Evolutionary conservation across 2,113 vertebrate species (phyloP).

Genomic region (Canis aureus): DNA sequence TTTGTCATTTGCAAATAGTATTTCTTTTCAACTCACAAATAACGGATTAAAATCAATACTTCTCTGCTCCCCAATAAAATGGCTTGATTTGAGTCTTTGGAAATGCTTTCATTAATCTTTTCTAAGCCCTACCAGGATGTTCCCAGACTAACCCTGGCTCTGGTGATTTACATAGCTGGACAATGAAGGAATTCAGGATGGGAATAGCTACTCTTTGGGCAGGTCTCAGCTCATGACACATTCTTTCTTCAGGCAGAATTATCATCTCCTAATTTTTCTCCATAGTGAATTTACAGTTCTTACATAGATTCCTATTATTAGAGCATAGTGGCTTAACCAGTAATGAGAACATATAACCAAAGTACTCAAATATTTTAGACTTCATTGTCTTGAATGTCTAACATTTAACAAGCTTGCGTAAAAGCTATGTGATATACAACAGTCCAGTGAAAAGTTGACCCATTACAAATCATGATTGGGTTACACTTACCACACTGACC

Average conservation of each 20-base stretch:
- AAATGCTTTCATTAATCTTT: slow-evolving; percentile 52
- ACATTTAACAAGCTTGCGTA: slow-evolving; percentile 54
- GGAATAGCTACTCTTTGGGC: neutral
- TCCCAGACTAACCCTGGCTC: neutral
- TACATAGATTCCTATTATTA: neutral
- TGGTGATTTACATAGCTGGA: neutral
- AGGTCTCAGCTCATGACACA: neutral
- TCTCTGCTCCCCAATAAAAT: neutral
- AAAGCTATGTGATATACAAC: neutral
- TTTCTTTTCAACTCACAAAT: slow-evolving; percentile 41
- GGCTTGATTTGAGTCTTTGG: neutral
- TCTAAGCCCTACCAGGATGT: neutral
- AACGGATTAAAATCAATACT: slow-evolving; percentile 29
- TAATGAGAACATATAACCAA: slow-evolving; percentile 37
- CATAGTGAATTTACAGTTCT: neutral
- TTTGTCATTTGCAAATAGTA: slow-evolving; percentile 38
- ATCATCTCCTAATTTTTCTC: slow-evolving; percentile 57
- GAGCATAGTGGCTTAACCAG: neutral
- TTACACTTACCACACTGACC: slow-evolving; percentile 47
- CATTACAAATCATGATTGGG: slow-evolving; percentile 16
- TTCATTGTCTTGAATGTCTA: neutral
- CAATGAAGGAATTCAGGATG: neutral
- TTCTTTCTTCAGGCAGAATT: slow-evolving; percentile 56
- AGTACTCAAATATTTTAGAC: neutral
- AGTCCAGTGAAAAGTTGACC: slow-evolving; percentile 31